Base-by-base conservation (phyloP, 1,140 invertebrate species). In the Zaprionus capensis region DNA sequence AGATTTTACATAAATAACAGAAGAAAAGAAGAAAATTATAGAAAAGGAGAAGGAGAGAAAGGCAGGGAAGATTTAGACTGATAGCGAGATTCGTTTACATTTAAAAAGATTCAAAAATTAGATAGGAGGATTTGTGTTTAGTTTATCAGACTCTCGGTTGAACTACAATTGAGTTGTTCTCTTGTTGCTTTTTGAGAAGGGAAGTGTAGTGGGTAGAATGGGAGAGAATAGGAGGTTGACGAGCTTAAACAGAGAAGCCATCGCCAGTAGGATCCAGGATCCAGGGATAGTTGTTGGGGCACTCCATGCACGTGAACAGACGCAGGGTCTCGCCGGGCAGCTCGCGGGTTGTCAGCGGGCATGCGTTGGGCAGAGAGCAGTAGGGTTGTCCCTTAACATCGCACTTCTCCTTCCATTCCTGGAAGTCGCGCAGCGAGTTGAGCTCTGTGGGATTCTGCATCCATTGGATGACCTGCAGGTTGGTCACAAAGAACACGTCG, bases 271-370 rank as follows among this genome's bases (percentile, higher is more conserved):
- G 98, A 93, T 99, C 97, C 78, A 98, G 94, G 82, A 99, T 96
- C 98, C 98, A 99, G 28, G 98, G 98, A 92, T 99, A 99, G 93
- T 98, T 98, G 83, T 98, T 97, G 51, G 98, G 98, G 93, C 98
- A 99, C 93, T 98, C 97, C 96, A 98, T 97, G 93, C 98, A 99
- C 53, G 98, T 98, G 94, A 98, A 98, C 41, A 99, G 94, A 91
- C 97, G 95, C 22, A 98, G 94, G 31, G 97, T 98, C 93, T 99
- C 97, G 70, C 97, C 98, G 49, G 97, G 97, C 75, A 99, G 93
- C 93, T 99, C 98, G 76, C 97, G 94, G 53, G 97, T 98, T 6
- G 96, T 98, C 76, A 98, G 93, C 1, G 97, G 96, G 92, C 98
- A 98, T 28, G 97, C 96, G 91, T 98, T 98, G 62, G 97, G 97